Evolutionary conservation across 1,140 invertebrate genomes (phyloP).

Genomic region (Druon quercuslanigerum): DNA sequence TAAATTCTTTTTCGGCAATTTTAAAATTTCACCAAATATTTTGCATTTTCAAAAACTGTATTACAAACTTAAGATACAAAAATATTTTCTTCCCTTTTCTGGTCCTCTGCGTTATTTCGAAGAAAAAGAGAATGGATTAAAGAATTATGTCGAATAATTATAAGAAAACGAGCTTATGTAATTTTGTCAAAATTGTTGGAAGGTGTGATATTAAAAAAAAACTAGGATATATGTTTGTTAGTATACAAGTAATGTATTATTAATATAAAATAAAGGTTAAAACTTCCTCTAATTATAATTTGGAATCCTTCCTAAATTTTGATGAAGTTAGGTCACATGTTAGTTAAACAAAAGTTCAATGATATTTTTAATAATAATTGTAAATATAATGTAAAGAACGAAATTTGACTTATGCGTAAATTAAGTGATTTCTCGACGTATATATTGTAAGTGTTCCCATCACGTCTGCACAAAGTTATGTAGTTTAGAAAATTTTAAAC

Average conservation of each 20-base stretch:
- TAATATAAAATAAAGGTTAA: too few relatives aligned
- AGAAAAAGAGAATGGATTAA: background rate
- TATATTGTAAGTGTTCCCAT: constrained; percentile 7
- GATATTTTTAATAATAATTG: constrained; percentile 1
- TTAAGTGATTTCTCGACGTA: background rate
- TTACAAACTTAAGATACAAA: too few relatives aligned
- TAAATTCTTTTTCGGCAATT: too few relatives aligned
- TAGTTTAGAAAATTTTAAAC: constrained; percentile 12
- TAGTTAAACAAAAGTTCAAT: constrained; percentile 8
- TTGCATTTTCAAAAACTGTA: too few relatives aligned
- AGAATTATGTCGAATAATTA: constrained; percentile 1
- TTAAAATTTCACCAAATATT: too few relatives aligned
- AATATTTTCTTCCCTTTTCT: background rate
- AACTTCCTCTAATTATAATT: too few relatives aligned
- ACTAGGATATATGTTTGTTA: too few relatives aligned
- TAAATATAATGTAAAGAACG: background rate
- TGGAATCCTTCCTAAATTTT: constrained; percentile 41
- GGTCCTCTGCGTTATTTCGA: constrained; percentile 38
- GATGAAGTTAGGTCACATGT: constrained; percentile 39
- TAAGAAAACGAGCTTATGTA: constrained; percentile 43
- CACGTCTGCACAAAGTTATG: constrained; percentile 17
- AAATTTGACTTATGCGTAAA: constrained; percentile 10
- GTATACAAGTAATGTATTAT: too few relatives aligned
- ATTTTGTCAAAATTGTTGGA: constrained; percentile 60
- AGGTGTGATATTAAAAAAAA: too few relatives aligned